Conservation (phyloP, 1,140 invertebrate species). For the Heterodera carotae region DNA sequence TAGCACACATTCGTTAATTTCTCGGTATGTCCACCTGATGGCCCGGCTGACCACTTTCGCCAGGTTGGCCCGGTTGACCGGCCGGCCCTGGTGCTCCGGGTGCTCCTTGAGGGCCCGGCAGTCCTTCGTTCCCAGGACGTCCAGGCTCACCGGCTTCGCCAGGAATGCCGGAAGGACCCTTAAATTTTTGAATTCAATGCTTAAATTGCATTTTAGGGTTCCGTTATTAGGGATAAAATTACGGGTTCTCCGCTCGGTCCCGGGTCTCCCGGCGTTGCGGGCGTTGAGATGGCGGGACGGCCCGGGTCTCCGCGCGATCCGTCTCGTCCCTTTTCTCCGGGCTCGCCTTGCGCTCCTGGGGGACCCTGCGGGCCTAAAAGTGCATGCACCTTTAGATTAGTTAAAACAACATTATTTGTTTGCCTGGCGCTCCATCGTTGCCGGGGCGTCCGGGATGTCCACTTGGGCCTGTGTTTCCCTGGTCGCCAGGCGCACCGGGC, state of each 20-base stretch:
- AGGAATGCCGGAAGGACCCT: slow-evolving; percentile 56
- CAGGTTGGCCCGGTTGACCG: slow-evolving; percentile 55
- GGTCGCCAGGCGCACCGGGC: slow-evolving; percentile 50
- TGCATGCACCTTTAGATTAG: neutral
- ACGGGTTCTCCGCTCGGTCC: slow-evolving; percentile 60
- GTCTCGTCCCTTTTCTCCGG: slow-evolving; percentile 57
- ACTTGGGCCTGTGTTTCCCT: slow-evolving; percentile 48
- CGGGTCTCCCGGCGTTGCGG: slow-evolving; percentile 63
- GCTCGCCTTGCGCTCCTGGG: slow-evolving; percentile 51
- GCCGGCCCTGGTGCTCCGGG: slow-evolving; percentile 42
- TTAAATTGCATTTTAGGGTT: too few species aligned
- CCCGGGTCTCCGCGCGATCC: slow-evolving; percentile 63
- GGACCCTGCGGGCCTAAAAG: slow-evolving; percentile 55
- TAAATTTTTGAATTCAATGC: slow-evolving; percentile 33
- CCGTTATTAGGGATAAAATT: too few species aligned
- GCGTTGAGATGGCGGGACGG: slow-evolving; percentile 64
- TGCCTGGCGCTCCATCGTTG: slow-evolving; percentile 60
- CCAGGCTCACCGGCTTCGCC: slow-evolving; percentile 53
- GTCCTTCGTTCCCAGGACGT: slow-evolving; percentile 51
- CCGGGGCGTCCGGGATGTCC: slow-evolving; percentile 54
- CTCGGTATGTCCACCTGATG: slow-evolving; percentile 19
- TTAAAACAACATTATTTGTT: neutral
- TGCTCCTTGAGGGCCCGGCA: slow-evolving; percentile 32
- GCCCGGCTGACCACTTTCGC: slow-evolving; percentile 49
- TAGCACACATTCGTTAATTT: neutral